Evolutionary conservation across 2,888 invertebrate species (phyloP).

Genomic region (Emmelina monodactyla): DNA sequence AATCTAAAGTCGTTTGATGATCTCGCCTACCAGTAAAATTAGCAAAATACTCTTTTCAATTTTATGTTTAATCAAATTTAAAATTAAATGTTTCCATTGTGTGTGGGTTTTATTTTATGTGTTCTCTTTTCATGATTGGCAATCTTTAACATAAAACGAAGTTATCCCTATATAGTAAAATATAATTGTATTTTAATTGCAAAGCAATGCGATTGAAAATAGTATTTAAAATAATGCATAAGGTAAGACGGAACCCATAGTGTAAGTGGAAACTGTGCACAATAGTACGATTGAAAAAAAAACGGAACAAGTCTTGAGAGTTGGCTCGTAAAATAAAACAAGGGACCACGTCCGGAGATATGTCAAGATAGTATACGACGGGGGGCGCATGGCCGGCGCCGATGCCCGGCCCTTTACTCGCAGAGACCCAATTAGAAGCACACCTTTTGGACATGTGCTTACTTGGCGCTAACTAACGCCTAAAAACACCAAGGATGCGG

Average conservation of each 20-base stretch:
- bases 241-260: too few species aligned
- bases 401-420: slow-evolving; percentile 42
- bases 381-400: slow-evolving; percentile 36
- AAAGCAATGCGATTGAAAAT: too few species aligned
- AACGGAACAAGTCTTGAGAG: slow-evolving; percentile 36
- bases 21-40: too few species aligned
- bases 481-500: slow-evolving; percentile 41
- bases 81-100: background rate
- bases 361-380: slow-evolving; percentile 61
- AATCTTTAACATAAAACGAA: too few species aligned
- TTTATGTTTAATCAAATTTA: background rate
- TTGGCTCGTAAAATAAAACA: slow-evolving; percentile 64
- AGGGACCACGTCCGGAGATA: slow-evolving; percentile 61
- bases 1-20: too few species aligned
- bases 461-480: slow-evolving; percentile 49
- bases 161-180: too few species aligned
- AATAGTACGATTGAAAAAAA: slow-evolving; percentile 50
- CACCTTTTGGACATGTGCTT: slow-evolving; percentile 65
- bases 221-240: too few species aligned
- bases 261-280: slow-evolving; percentile 38
- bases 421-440: slow-evolving; percentile 62
- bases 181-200: too few species aligned
- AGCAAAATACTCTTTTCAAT: background rate
- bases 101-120: background rate
- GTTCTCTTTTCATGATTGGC: too few species aligned